These are phyloP conservation scores for Isichthys henryi DNA, from an alignment of 2,113 vertebrate genomes.

Conservation along the genomic window DNA sequence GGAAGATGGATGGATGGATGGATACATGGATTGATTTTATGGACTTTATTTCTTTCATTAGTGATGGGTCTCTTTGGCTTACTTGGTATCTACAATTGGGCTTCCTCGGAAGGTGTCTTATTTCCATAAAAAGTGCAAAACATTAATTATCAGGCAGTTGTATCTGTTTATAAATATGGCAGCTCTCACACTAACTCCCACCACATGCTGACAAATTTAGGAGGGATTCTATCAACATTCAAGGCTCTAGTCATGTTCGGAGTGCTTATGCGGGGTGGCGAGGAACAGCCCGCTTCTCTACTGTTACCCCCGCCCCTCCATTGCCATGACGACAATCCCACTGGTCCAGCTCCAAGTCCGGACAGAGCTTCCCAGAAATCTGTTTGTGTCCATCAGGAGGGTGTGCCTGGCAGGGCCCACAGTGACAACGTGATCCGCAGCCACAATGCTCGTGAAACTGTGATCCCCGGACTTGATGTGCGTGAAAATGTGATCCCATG, in stretches of 20 bases:
- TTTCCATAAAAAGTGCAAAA: slow-evolving; percentile 49
- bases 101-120: slow-evolving; percentile 51
- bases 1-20: not conserved
- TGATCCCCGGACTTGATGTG: not conserved
- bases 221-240: slow-evolving; percentile 51
- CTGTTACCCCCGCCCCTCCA: slow-evolving; percentile 42
- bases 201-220: slow-evolving; percentile 47
- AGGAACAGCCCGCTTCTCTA: slow-evolving; percentile 19
- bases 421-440: slow-evolving; percentile 73
- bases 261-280: not conserved
- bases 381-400: slow-evolving; percentile 63
- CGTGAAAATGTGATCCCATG: not conserved
- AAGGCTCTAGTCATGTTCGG: slow-evolving; percentile 49
- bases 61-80: slow-evolving; percentile 44
- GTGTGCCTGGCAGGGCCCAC: slow-evolving; percentile 60
- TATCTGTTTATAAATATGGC: slow-evolving; percentile 57
- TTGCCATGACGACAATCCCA: slow-evolving; percentile 41
- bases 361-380: slow-evolving; percentile 63
- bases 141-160: slow-evolving; percentile 61
- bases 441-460: not conserved
- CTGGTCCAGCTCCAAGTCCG: slow-evolving; percentile 47
- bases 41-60: not conserved
- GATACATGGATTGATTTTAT: not conserved
- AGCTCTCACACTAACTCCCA: slow-evolving; percentile 42
- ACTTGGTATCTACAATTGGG: slow-evolving; percentile 55